These are phyloP conservation scores for Sebastes wilsoni DNA, from an alignment of 2,797 vertebrate species.

Conservation along the genomic window DNA sequence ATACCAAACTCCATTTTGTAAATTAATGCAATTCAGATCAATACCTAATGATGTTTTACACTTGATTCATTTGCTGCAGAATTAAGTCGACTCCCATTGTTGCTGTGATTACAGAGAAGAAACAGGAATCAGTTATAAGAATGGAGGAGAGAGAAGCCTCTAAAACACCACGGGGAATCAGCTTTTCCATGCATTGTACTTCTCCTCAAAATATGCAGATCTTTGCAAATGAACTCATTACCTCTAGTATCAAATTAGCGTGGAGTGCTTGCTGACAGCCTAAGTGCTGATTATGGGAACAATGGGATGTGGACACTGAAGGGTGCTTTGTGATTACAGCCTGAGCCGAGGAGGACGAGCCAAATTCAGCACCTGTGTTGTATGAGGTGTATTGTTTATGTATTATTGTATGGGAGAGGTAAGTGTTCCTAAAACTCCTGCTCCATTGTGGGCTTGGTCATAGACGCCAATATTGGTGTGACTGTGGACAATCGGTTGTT, in stretches of 20 bases:
- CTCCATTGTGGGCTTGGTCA: background rate
- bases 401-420: background rate
- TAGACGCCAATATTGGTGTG: background rate
- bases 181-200: conserved; percentile 35
- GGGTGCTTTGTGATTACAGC: conserved; percentile 34
- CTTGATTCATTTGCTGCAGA: conserved; percentile 53
- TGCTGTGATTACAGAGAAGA: conserved; percentile 32
- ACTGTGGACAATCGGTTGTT: background rate
- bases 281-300: conserved; percentile 59
- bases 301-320: conserved; percentile 44
- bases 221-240: conserved; percentile 67
- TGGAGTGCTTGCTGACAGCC: conserved; percentile 35
- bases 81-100: conserved; percentile 35
- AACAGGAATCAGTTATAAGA: conserved; percentile 21
- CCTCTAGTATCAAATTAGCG: conserved; percentile 51
- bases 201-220: conserved; percentile 59
- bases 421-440: background rate
- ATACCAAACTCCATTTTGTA: conserved; percentile 26
- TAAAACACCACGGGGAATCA: conserved; percentile 36
- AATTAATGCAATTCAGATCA: conserved; percentile 53
- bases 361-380: conserved; percentile 14
- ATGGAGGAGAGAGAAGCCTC: background rate
- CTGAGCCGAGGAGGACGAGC: conserved; percentile 9
- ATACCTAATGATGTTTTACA: conserved; percentile 51
- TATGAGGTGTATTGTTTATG: background rate